Evolutionary conservation across 2,888 invertebrate genomes (phyloP).

Genomic region (Drosophila helvetica): DNA sequence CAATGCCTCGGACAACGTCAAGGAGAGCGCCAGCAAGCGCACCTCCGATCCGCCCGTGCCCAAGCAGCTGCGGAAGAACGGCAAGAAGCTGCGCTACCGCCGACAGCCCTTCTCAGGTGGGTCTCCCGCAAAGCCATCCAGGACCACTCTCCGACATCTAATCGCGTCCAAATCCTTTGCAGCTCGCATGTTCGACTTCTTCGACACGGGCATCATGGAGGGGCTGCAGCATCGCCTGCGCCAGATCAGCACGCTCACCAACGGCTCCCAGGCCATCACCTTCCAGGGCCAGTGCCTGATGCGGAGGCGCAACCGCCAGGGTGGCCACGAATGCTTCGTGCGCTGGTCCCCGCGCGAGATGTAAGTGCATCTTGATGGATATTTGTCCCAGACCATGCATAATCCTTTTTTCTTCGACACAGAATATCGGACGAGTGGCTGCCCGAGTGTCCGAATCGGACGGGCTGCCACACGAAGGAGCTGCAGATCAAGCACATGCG

Average conservation of each 20-base stretch:
- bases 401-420: neutral
- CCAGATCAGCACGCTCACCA: conserved; percentile 87
- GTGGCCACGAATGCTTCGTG: conserved; percentile 89
- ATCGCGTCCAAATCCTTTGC: conserved; percentile 43
- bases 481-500: conserved; percentile 84
- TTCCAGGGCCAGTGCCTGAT: conserved; percentile 89
- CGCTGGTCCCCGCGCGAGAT: conserved; percentile 93
- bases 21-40: conserved; percentile 87
- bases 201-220: conserved; percentile 97
- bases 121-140: conserved; percentile 61
- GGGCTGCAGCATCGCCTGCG: conserved; percentile 92
- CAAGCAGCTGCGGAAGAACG: conserved; percentile 93
- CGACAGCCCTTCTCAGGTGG: conserved; percentile 95
- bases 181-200: conserved; percentile 97
- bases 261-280: conserved; percentile 88
- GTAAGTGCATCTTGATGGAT: conserved; percentile 87
- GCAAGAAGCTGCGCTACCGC: conserved; percentile 93
- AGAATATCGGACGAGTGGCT: conserved; percentile 95
- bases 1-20: conserved; percentile 85
- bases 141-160: neutral
- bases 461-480: conserved; percentile 85
- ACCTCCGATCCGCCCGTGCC: conserved; percentile 90
- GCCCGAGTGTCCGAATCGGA: conserved; percentile 87
- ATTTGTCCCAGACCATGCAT: neutral
- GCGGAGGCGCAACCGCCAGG: conserved; percentile 87